Percentiles rank a stretch among this genome's conserved stretches.
Evolutionary conservation across 2,797 vertebrate species (phyloP).

Genomic region (Anas flavirostris): DNA sequence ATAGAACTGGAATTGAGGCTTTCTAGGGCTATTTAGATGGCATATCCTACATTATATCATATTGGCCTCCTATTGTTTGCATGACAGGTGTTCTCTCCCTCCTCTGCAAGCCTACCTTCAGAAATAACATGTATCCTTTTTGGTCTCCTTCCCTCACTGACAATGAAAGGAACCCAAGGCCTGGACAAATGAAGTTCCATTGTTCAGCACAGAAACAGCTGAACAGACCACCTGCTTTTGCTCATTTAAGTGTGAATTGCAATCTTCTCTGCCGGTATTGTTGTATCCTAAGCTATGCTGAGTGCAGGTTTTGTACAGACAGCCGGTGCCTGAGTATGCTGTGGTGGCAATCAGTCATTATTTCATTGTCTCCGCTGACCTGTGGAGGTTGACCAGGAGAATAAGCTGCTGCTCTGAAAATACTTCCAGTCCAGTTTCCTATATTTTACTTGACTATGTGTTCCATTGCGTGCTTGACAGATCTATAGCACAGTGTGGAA

Average conservation of each 20-base stretch:
- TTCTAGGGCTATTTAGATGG: background rate
- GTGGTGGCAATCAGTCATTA: slow-evolving; percentile 23
- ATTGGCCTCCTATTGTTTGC: background rate
- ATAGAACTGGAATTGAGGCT: background rate
- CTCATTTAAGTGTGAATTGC: background rate
- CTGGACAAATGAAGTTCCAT: background rate
- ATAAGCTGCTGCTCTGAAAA: slow-evolving; percentile 26
- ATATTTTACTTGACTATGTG: background rate
- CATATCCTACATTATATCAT: background rate
- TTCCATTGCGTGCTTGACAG: slow-evolving; percentile 12
- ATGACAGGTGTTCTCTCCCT: background rate
- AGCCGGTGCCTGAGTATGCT: background rate
- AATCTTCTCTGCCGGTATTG: background rate
- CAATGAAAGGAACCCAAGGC: background rate
- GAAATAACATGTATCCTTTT: background rate
- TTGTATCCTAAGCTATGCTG: background rate
- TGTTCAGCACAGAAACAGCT: background rate
- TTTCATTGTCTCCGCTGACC: background rate
- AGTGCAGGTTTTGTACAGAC: background rate
- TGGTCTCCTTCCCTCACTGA: background rate
- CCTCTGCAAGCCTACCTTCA: background rate
- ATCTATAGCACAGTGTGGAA: background rate
- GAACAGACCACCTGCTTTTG: background rate
- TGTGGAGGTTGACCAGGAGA: slow-evolving; percentile 15
- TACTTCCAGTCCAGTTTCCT: slow-evolving; percentile 10